Evolutionary conservation across 2,797 vertebrate species (phyloP).

Genomic region (Sebastes hubbsi): DNA sequence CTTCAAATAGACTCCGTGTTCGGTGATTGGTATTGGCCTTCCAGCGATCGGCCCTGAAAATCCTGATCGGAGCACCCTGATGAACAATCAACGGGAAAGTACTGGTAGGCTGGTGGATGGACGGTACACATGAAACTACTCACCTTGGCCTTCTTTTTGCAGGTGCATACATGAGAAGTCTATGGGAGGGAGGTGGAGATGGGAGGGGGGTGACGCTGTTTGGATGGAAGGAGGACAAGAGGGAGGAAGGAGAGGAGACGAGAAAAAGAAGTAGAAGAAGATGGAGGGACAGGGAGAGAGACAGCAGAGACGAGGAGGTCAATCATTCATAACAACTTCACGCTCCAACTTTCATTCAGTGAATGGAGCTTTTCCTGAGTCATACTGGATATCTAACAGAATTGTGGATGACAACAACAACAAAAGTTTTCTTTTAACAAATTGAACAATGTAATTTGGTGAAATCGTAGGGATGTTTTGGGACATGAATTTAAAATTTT

Average conservation of each 20-base stretch:
- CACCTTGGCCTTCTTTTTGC: conserved; percentile 95
- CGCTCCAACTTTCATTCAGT: conserved; percentile 43
- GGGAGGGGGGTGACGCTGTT: conserved; percentile 89
- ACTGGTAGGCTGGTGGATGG: conserved; percentile 30
- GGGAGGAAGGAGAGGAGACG: conserved; percentile 43
- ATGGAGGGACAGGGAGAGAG: conserved; percentile 51
- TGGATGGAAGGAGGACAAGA: conserved; percentile 48
- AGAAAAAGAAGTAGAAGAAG: conserved; percentile 1
- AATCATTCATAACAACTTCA: conserved; percentile 44
- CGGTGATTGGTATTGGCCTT: background rate
- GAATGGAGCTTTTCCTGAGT: background rate
- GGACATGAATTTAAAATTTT: background rate
- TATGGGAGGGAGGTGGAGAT: conserved; percentile 96
- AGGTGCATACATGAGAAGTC: conserved; percentile 99
- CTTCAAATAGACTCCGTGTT: background rate
- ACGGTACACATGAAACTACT: conserved; percentile 84
- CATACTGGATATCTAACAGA: background rate
- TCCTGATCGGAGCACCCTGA: background rate
- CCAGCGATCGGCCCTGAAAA: background rate
- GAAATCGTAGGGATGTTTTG: background rate
- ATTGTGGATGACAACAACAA: background rate
- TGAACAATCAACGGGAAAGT: background rate
- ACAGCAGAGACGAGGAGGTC: conserved; percentile 88
- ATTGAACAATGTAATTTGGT: background rate
- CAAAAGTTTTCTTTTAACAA: background rate